Conservation (phyloP, 1,140 invertebrate genomes). For the Bombus confusus region DNA sequence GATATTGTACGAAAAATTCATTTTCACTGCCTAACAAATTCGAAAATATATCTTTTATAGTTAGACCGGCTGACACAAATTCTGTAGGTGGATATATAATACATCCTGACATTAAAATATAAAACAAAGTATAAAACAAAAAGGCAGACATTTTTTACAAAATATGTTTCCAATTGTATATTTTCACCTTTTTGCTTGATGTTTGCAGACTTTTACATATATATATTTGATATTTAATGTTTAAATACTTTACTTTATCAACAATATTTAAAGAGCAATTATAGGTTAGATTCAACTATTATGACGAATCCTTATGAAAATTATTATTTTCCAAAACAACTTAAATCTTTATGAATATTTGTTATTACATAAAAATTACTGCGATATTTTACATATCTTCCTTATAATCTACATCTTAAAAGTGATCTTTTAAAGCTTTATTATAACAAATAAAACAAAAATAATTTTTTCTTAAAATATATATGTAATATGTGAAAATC, state of each 20-base stretch:
- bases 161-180: not conserved
- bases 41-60: constrained; percentile 87
- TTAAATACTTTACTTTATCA: not conserved
- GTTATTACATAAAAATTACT: not conserved
- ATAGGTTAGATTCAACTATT: constrained; percentile 7
- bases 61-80: constrained; percentile 89
- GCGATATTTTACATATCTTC: not conserved
- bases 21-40: constrained; percentile 87
- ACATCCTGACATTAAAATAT: constrained; percentile 86
- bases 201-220: not conserved
- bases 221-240: constrained; percentile 1
- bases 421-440: not conserved
- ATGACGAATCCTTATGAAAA: constrained; percentile 13
- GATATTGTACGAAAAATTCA: constrained; percentile 88
- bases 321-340: not conserved
- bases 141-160: constrained; percentile 58
- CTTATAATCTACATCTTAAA: not conserved
- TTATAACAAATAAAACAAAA: not conserved
- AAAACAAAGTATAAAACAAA: constrained; percentile 87
- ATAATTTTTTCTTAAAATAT: not conserved
- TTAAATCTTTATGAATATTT: not conserved
- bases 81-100: constrained; percentile 89
- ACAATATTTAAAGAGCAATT: not conserved
- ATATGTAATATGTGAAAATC: constrained; percentile 25
- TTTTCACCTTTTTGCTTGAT: not conserved